Evolutionary conservation across 2,888 invertebrate species (phyloP).

Genomic region (Octonoba sinensis): DNA sequence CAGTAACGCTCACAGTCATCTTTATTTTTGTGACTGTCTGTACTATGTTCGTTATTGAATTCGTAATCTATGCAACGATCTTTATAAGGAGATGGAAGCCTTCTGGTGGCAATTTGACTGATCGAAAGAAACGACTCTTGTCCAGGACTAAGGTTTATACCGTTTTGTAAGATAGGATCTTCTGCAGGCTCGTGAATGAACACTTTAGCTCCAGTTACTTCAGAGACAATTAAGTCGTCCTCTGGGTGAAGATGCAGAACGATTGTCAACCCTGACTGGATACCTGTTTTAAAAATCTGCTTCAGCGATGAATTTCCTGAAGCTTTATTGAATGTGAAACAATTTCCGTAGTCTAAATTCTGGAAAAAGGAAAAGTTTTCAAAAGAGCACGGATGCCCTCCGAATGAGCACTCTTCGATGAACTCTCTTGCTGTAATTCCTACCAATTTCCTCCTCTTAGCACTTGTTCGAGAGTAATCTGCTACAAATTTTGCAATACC

Average conservation of each 20-base stretch:
- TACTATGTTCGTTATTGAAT: no score
- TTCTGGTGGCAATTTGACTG: neutral
- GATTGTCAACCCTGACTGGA: slow-evolving; percentile 1
- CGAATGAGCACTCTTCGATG: slow-evolving; percentile 5
- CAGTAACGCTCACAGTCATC: slow-evolving; percentile 3
- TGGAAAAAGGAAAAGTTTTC: slow-evolving; percentile 6
- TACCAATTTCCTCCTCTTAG: neutral
- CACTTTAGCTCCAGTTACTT: neutral
- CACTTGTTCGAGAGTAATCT: neutral
- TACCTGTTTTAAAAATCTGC: no score
- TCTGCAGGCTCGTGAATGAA: slow-evolving; percentile 18
- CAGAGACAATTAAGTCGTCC: neutral
- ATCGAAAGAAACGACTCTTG: slow-evolving; percentile 3
- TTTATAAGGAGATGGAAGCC: slow-evolving; percentile 10
- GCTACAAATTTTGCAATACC: neutral
- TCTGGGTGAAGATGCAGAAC: neutral
- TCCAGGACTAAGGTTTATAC: slow-evolving; percentile 13
- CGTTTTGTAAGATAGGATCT: slow-evolving; percentile 18
- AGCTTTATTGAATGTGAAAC: slow-evolving; percentile 23
- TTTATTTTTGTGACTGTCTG: neutral
- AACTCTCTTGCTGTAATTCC: neutral
- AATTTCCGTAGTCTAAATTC: slow-evolving; percentile 26
- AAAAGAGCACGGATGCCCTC: neutral
- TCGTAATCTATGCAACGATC: slow-evolving; percentile 15
- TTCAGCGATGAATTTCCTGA: no score